Base-by-base conservation (phyloP, 2,888 invertebrate genomes). In the Macrosiphum euphorbiae region DNA sequence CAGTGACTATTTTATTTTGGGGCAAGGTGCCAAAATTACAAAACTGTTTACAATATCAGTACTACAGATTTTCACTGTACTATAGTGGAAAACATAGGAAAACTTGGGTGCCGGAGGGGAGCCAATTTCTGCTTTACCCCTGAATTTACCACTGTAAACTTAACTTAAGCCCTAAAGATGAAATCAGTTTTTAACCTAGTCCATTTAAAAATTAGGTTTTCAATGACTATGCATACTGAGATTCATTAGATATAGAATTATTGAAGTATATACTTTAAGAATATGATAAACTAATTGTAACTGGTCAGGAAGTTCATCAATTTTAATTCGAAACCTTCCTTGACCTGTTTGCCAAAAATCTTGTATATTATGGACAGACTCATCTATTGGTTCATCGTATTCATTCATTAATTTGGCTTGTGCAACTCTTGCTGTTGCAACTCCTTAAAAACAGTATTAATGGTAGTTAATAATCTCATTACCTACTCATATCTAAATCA, bases 311-410 rank as follows among this genome's bases (percentile, higher is more conserved):
- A 99, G 96, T 95, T 98, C 98, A 89, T 98, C 98, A 93, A 99
- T 97, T 90, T 97, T 97, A 96, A 99, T 99, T 96, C 98, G 98
- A 96, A 99, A 99, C 96, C 98, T 98, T 52, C 99, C 99, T 85
- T 98, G 97, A 0, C 98, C 98, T 0, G 99, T 99, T 94, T 98
- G 97, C 99, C 99, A 99, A 96, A 98, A 98, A 96, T 98, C 97
- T 90, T 97, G 97, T 95, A 98, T 97, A 95, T 98, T 97, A 91
- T 97, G 98, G 94, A 97, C 97, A n/a, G 97, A 97, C 0, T 97
- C 97, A 94, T 97, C 97, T 0, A 97, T 96, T 24, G 97, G 97
- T 95, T 97, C 97, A 95, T 98, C 98, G 95, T 97, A 97, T 95
- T 97, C 98, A 26, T 97, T 98, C 92, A 98, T 97, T 7, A 98